These are phyloP conservation scores for Catostylus mosaicus DNA, from an alignment of 30 jellyfish, hydroid and myxozoan species.

Conservation along the genomic window DNA sequence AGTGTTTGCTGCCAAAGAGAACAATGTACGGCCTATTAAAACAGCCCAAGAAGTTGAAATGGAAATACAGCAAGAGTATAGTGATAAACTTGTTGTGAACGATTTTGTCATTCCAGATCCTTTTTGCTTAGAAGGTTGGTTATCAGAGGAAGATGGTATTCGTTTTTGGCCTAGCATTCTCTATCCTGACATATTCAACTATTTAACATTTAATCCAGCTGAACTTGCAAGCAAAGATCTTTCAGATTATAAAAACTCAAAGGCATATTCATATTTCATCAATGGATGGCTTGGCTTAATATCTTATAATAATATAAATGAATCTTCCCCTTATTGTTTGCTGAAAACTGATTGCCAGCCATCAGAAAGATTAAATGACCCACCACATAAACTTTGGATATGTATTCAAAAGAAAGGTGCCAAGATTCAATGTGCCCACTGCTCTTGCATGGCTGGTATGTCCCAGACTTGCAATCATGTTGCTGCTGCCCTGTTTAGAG, in stretches of 20 bases:
- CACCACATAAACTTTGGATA: constrained; percentile 45
- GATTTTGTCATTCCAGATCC: constrained; percentile 38
- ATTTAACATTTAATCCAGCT: constrained; percentile 22
- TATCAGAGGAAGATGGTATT: constrained; percentile 42
- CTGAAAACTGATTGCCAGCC: constrained; percentile 45
- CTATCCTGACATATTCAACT: constrained; percentile 27
- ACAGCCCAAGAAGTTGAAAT: background rate
- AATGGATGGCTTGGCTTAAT: constrained; percentile 33
- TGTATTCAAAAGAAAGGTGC: constrained; percentile 17
- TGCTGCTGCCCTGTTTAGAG: constrained; percentile 40
- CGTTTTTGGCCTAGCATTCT: constrained; percentile 42
- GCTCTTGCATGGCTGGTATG: constrained; percentile 65
- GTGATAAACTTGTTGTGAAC: background rate
- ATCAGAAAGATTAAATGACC: constrained; percentile 47
- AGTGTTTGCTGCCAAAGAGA: background rate
- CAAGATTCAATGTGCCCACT: constrained; percentile 21
- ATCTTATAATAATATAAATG: background rate
- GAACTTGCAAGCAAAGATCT: constrained; percentile 31
- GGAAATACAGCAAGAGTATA: background rate
- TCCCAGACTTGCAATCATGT: constrained; percentile 46
- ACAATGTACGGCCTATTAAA: background rate
- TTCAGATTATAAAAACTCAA: constrained; percentile 39
- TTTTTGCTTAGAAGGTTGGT: constrained; percentile 35
- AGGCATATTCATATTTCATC: constrained; percentile 29
- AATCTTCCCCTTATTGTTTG: constrained; percentile 4